Evolutionary conservation across 2,797 vertebrate species (phyloP), one percentile per base, ranked within the genome.

Genomic region (Rhabdophis nuchalis): DNA sequence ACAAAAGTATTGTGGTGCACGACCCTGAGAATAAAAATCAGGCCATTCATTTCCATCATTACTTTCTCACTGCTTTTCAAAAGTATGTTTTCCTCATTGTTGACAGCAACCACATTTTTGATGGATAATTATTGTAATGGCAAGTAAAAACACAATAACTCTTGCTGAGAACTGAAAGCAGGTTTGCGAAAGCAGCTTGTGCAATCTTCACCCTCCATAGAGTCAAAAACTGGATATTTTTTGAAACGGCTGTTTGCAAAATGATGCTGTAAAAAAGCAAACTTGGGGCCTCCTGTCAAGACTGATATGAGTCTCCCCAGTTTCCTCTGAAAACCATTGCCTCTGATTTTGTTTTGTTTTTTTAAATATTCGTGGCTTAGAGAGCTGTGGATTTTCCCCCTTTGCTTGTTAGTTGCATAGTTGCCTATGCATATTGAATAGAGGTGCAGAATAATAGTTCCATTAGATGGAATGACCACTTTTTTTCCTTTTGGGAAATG

Each of bases 21-120:
- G 93, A 93, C 61, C 89, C 54, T 57, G 86, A 90, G 93, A 95
- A 93, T 82, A 7, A 93, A 93, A 93, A 91, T 53, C 90, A 96
- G 92, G 11, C 92, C 52, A 85, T 32, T 11, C 88, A 56, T 0
- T 58, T 50, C 90, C 60, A 93, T 90, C 72, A 82, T 56, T 57
- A 29, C 29, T 87, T 29, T 91, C 8, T 91, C 36, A 10, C 89
- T 85, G 20, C 64, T 60, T 60, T 60, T 85, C 56, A 85, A 82
- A 25, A 56, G 86, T 58, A 57, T 32, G 64, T 52, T 6, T 77
- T 95, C 93, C 64, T 86, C 32, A 56, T 60, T 85, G 10, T 54
- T 20, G 7, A 77, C 92, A 90, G 32, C 82, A 87, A 90, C 12
- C 27, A 82, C n/a, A 4, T 88, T 27, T 91, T 60, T 88, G 25